Evolutionary conservation across 2,888 invertebrate genomes (phyloP).

Genomic region (Sinodicranocentrus sp.): DNA sequence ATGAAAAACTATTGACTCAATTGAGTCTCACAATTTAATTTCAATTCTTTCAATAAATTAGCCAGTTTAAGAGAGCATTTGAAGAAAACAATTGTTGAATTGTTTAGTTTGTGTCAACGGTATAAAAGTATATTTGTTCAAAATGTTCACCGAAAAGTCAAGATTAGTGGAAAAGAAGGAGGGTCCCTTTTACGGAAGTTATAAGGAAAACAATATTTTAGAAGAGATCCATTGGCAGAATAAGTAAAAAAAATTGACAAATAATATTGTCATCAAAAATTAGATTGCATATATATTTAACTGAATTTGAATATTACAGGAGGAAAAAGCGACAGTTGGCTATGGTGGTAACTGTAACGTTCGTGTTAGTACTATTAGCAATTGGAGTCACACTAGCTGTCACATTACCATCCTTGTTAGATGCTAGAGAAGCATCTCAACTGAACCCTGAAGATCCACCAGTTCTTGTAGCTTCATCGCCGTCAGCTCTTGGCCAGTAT

Average conservation of each 20-base stretch:
- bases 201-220: constrained; percentile 73
- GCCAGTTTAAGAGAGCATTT: too few species aligned
- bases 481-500: constrained; percentile 70
- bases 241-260: constrained; percentile 62
- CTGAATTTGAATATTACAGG: too few species aligned
- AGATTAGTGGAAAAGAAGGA: constrained; percentile 75
- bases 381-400: constrained; percentile 75
- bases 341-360: constrained; percentile 73
- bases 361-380: constrained; percentile 71
- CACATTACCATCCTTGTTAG: constrained; percentile 73
- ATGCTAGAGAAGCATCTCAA: constrained; percentile 14
- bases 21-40: too few species aligned
- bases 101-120: too few species aligned
- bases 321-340: constrained; percentile 74
- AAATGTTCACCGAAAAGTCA: constrained; percentile 76
- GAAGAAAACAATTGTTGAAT: too few species aligned
- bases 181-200: constrained; percentile 76
- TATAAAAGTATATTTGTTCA: too few species aligned
- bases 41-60: too few species aligned
- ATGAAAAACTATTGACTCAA: too few species aligned
- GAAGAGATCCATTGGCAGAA: constrained; percentile 77
- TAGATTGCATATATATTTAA: too few species aligned
- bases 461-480: constrained; percentile 66
- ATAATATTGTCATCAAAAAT: too few species aligned
- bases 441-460: constrained; percentile 72